A percentile compares a stretch with the other conserved stretches of the same genome.
Evolutionary conservation across 2,113 vertebrate species (phyloP).

Genomic region (Pedionomus torquatus): DNA sequence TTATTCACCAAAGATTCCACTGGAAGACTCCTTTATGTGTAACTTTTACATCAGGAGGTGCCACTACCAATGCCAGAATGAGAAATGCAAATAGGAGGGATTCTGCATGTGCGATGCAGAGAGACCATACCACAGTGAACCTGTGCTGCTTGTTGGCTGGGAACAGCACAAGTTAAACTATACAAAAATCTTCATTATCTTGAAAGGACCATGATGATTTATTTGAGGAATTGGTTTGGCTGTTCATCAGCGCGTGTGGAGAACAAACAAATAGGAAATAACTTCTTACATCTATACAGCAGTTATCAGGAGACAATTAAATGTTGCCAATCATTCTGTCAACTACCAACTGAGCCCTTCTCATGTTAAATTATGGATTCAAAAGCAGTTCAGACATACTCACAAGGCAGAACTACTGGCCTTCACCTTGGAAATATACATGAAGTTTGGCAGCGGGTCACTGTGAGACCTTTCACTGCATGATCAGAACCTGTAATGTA

Average conservation of each 20-base stretch:
- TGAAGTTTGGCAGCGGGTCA: not conserved
- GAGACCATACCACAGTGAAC: not conserved
- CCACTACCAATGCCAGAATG: not conserved
- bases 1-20: not conserved
- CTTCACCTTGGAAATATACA: not conserved
- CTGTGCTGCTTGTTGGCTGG: not conserved
- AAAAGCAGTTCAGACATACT: not conserved
- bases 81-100: not conserved
- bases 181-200: not conserved
- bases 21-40: not conserved
- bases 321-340: not conserved
- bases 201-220: not conserved
- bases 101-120: fast-evolving
- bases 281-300: not conserved
- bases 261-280: not conserved
- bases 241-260: not conserved
- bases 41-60: not conserved
- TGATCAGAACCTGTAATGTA: not conserved
- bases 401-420: not conserved
- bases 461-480: not conserved
- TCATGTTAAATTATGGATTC: not conserved
- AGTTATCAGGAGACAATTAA: conserved; percentile 1
- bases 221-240: conserved; percentile 2
- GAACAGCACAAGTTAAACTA: not conserved
- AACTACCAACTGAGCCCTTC: not conserved